Conservation (phyloP, 2,888 invertebrate genomes). For the Stenoptilia bipunctidactyla region DNA sequence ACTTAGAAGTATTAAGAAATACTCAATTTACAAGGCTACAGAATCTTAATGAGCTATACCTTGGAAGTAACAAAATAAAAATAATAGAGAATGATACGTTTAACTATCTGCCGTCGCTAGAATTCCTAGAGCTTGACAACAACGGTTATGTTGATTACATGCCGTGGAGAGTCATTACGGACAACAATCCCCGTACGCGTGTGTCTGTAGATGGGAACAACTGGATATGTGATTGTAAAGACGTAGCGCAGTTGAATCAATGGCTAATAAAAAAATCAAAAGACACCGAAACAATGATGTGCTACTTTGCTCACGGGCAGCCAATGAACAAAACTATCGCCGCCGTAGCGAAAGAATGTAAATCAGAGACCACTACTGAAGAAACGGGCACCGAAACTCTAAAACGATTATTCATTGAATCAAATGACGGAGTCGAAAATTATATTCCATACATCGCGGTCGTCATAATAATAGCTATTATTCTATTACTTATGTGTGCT, state of each 20-base stretch:
- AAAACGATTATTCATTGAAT: slow-evolving; percentile 72
- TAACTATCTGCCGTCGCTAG: slow-evolving; percentile 77
- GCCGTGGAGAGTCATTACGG: slow-evolving; percentile 78
- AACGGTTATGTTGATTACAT: slow-evolving; percentile 83
- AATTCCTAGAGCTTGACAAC: slow-evolving; percentile 81
- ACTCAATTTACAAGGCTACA: slow-evolving; percentile 84
- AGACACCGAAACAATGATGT: slow-evolving; percentile 77
- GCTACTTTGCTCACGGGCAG: slow-evolving; percentile 69
- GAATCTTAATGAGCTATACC: slow-evolving; percentile 80
- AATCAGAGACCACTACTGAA: slow-evolving; percentile 74
- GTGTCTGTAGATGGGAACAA: slow-evolving; percentile 82
- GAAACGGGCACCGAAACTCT: slow-evolving; percentile 71
- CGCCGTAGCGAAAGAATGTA: slow-evolving; percentile 66
- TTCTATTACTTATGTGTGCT: slow-evolving; percentile 77
- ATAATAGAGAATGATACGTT: slow-evolving; percentile 83
- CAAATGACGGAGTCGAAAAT: slow-evolving; percentile 76
- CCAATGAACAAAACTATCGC: slow-evolving; percentile 65
- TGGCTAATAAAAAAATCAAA: slow-evolving; percentile 79
- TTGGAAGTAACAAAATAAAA: slow-evolving; percentile 81
- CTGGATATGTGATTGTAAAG: slow-evolving; percentile 87
- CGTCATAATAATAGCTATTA: slow-evolving; percentile 77
- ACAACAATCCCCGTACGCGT: slow-evolving; percentile 76
- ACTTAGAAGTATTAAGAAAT: slow-evolving; percentile 78
- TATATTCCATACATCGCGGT: slow-evolving; percentile 82
- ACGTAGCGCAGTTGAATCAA: slow-evolving; percentile 76